Base-by-base conservation (phyloP, 2,113 vertebrate species). In the Eonycteris spelaea region DNA sequence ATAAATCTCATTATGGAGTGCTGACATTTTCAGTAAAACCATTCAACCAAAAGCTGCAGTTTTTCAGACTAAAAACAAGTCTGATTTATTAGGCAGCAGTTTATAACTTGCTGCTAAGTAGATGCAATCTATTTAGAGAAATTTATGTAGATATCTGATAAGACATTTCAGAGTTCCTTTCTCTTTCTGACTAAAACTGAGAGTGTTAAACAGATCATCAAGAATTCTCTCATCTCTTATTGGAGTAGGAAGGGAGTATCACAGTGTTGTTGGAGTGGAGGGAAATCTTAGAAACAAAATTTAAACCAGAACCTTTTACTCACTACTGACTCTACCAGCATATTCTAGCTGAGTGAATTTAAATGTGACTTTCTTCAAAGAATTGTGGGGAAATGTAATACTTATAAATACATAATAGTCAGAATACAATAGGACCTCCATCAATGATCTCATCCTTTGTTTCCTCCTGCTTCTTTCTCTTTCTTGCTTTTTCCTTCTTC, bases 1-100 rank as follows among this genome's bases (percentile, higher is more conserved):
- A 98, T 94, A 97, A 96, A 97, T 96, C 97, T 97, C 97, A 96
- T 97, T 97, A 96, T 97, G 94, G 96, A 97, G 97, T 88, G 95
- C 95, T 97, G 94, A 97, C 97, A 97, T 97, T 97, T 97, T 97
- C 96, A 96, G 91, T 93, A 95, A 96, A 97, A 94, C 85, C 92
- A 93, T 97, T 96, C 86, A 97, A 95, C 96, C 88, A 74, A 95
- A 94, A 90, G 85, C 86, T 95, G 92, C n/a, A 63, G 55, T 48
- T 83, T 94, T 94, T 89, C 43, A 96, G 90, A 97, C 86, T 96
- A 67, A 94, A 95, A 96, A 67, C 95, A 97, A 95, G 87, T 90
- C 87, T 97, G 95, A 70, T 95, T 97, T 96, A 97, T 96, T 97
- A 96, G 95, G 92, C 79, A 92, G 80, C 92, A 94, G 70, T 90